phyloP scores from a whole-genome alignment of 2,113 vertebrate genomes.

The Vidua macroura region DNA sequence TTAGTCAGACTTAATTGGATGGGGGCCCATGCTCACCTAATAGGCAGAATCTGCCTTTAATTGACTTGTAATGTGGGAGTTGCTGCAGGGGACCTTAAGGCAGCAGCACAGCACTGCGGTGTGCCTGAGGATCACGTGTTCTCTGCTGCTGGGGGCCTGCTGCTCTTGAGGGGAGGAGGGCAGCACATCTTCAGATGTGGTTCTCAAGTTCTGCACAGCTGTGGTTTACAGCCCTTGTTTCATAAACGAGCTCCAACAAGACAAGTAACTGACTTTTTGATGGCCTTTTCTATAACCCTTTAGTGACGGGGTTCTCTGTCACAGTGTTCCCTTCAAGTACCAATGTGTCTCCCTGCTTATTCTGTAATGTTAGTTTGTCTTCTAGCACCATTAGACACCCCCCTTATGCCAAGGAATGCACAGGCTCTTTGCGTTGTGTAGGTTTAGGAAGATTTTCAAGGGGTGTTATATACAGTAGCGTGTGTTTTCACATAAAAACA shows the following conservation, averaged over 20 bases:
- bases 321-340: background rate
- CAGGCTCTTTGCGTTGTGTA: background rate
- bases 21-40: background rate
- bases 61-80: background rate
- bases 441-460: background rate
- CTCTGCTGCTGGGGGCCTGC: background rate
- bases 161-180: background rate
- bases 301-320: background rate
- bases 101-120: accelerated
- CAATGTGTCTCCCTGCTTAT: background rate
- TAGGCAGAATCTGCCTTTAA: background rate
- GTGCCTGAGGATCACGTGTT: accelerated
- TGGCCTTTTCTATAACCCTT: background rate
- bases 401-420: background rate
- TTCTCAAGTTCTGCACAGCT: background rate
- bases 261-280: background rate
- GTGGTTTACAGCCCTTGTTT: background rate
- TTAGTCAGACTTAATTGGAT: background rate
- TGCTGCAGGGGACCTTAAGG: background rate
- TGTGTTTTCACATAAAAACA: background rate
- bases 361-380: background rate
- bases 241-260: background rate
- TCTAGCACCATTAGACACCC: background rate
- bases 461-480: background rate
- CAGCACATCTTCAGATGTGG: background rate